Evolutionary conservation across 2,888 invertebrate genomes (phyloP).

Genomic region (Drosophila mimetica): DNA sequence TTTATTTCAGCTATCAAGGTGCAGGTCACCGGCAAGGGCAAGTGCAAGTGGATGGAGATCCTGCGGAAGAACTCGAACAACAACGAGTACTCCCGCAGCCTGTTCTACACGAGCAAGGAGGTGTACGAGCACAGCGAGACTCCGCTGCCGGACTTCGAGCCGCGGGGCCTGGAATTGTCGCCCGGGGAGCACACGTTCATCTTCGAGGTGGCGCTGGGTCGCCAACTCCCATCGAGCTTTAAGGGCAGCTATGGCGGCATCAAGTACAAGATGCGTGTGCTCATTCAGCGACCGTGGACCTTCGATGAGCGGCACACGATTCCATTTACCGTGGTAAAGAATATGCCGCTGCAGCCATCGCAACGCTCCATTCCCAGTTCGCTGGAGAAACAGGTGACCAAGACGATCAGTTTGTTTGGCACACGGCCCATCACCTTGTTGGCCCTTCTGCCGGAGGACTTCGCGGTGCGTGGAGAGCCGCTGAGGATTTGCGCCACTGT

Average conservation of each 20-base stretch:
- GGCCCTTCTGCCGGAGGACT: conserved; percentile 80
- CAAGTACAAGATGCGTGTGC: conserved; percentile 83
- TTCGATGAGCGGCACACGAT: conserved; percentile 83
- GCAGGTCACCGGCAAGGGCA: conserved; percentile 83
- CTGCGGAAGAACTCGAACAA: conserved; percentile 80
- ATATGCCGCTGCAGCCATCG: conserved; percentile 71
- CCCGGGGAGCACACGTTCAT: conserved; percentile 81
- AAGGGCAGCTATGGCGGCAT: conserved; percentile 83
- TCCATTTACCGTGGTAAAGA: conserved; percentile 81
- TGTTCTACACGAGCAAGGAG: conserved; percentile 83
- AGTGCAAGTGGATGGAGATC: conserved; percentile 84
- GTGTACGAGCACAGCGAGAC: conserved; percentile 81
- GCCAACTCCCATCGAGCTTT: conserved; percentile 82
- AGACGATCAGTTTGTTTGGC: conserved; percentile 82
- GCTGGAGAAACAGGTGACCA: conserved; percentile 80
- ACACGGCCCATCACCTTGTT: conserved; percentile 83
- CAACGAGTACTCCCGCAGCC: conserved; percentile 80
- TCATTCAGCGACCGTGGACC: conserved; percentile 84
- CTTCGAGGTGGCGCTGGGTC: conserved; percentile 79
- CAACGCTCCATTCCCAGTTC: conserved; percentile 72
- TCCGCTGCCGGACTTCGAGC: conserved; percentile 81
- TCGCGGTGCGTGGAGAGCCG: conserved; percentile 81
- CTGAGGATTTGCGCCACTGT: conserved; percentile 82
- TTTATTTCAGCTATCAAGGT: conserved; percentile 79
- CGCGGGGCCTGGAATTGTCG: conserved; percentile 81